Percentiles rank a stretch among this genome's conserved stretches.
These are phyloP conservation scores for Brachionus rubens DNA, from an alignment of 1,140 invertebrate species.

Conservation along the genomic window DNA sequence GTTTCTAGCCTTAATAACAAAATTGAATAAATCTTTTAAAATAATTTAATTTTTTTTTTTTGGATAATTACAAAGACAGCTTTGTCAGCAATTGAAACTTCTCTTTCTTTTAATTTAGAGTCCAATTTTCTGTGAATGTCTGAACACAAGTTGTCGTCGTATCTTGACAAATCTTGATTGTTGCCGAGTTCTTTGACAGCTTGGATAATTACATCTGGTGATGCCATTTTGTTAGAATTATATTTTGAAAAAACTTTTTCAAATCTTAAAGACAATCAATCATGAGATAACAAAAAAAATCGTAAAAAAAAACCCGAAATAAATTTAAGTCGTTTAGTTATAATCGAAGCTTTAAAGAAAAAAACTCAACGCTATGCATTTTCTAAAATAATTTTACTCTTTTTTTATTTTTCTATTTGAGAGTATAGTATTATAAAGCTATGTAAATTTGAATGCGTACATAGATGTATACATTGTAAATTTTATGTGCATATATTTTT, in stretches of 20 bases:
- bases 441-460: background rate
- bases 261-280: background rate
- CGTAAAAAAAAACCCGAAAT: background rate
- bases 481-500: background rate
- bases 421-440: background rate
- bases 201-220: conserved; percentile 22
- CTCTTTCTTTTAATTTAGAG: conserved; percentile 7
- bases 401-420: background rate
- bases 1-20: conserved; percentile 33
- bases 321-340: too few relatives aligned
- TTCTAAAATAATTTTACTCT: conserved; percentile 23
- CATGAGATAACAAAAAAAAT: background rate
- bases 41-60: background rate
- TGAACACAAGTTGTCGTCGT: conserved; percentile 26
- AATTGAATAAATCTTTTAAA: background rate
- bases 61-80: background rate
- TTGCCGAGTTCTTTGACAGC: conserved; percentile 1
- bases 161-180: conserved; percentile 33
- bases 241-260: background rate
- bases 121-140: conserved; percentile 42
- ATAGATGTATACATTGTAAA: background rate
- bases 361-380: conserved; percentile 36
- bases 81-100: background rate
- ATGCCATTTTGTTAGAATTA: conserved; percentile 37
- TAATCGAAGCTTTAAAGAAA: conserved; percentile 12